A percentile compares a stretch with the other conserved stretches of the same genome.
Evolutionary conservation across 2,113 vertebrate genomes (phyloP).

Genomic region (Lepus timidus): DNA sequence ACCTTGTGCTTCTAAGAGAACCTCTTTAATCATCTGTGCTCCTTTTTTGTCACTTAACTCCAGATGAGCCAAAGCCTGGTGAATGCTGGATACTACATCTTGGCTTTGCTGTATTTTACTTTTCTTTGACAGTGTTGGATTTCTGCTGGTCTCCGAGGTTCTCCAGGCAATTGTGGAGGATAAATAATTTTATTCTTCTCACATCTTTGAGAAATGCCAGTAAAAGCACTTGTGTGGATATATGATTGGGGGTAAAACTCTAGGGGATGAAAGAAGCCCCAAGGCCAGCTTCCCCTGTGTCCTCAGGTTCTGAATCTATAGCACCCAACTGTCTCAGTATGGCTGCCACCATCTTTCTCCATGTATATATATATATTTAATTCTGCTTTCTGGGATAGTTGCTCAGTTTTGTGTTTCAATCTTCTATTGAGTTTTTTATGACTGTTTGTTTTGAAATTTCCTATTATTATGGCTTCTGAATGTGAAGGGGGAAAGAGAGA

Average conservation of each 20-base stretch:
- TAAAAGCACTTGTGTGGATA: constrained; percentile 88
- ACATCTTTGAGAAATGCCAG: constrained; percentile 84
- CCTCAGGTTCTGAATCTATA: too few species aligned
- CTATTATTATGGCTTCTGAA: neutral
- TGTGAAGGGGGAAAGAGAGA: neutral
- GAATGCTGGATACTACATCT: constrained; percentile 95
- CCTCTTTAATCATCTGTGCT: constrained; percentile 83
- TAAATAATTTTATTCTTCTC: constrained; percentile 90
- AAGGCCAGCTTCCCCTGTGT: neutral
- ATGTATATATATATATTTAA: neutral
- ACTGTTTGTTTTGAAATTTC: constrained; percentile 4
- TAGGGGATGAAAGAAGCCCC: constrained; percentile 67
- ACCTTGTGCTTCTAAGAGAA: constrained; percentile 95
- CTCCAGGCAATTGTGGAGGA: constrained; percentile 92
- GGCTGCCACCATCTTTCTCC: too few species aligned
- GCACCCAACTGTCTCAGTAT: too few species aligned
- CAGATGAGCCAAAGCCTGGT: constrained; percentile 92
- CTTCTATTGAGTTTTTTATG: neutral
- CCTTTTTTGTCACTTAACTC: constrained; percentile 95
- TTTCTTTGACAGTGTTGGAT: constrained; percentile 92
- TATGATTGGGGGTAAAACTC: constrained; percentile 80
- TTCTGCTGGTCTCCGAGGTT: constrained; percentile 92
- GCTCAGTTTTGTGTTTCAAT: neutral
- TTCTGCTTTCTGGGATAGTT: neutral
- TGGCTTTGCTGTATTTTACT: constrained; percentile 94